phyloP scores from a whole-genome alignment of 2,113 vertebrate genomes.

The Sialia sialis region DNA sequence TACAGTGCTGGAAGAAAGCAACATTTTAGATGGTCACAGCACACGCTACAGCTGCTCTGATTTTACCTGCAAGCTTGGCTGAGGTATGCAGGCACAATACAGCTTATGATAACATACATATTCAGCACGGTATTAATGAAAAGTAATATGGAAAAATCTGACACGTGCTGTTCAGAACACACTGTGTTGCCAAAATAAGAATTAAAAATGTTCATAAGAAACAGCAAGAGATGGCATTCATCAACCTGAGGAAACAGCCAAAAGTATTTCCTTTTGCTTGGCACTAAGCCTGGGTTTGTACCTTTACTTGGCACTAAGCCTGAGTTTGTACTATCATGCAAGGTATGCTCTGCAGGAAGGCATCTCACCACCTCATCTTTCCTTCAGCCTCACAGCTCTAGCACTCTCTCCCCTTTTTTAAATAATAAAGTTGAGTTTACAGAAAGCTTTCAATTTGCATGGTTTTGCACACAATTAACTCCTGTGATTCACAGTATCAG shows the following conservation, averaged over 20 bases:
- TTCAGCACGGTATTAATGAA: neutral
- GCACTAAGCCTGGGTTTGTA: neutral
- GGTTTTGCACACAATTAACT: neutral
- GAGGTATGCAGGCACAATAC: neutral
- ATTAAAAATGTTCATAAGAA: neutral
- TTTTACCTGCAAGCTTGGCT: neutral
- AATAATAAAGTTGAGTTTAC: neutral
- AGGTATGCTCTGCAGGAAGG: neutral
- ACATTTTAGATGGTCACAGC: neutral
- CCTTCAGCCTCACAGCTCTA: neutral
- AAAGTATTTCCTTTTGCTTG: neutral
- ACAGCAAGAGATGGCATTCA: neutral
- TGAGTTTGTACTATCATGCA: neutral
- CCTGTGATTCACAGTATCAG: neutral
- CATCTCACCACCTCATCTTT: neutral
- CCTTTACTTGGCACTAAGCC: neutral
- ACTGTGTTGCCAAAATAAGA: neutral
- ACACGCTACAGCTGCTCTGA: neutral
- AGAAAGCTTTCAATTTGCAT: neutral
- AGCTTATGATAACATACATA: neutral
- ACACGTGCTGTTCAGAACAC: accelerated
- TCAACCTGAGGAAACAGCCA: neutral
- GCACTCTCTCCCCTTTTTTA: neutral
- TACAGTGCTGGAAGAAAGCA: neutral
- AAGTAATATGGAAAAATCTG: neutral